These are phyloP conservation scores for Aphodius sticticus DNA, from an alignment of 2,888 invertebrate genomes.

Conservation along the genomic window DNA sequence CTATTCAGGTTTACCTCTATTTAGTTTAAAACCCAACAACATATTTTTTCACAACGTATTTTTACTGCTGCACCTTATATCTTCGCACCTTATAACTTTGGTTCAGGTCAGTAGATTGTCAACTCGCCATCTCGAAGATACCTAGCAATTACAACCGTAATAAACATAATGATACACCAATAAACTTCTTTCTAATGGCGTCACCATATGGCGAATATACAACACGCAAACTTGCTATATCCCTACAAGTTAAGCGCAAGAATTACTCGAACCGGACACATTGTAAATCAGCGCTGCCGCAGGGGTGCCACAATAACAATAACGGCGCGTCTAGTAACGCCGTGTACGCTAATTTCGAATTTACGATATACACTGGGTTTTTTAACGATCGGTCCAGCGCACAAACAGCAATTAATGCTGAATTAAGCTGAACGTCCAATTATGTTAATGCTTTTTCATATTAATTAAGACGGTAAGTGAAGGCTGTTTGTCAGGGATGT, in stretches of 20 bases:
- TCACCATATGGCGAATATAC: too few species aligned
- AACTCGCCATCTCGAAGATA: too few species aligned
- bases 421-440: background rate
- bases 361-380: background rate
- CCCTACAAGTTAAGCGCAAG: background rate
- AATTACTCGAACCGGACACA: background rate
- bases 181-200: too few species aligned
- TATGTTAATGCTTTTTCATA: background rate
- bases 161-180: too few species aligned
- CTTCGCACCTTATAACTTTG: too few species aligned
- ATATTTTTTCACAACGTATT: too few species aligned
- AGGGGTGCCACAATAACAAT: background rate
- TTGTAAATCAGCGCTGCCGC: background rate
- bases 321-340: background rate
- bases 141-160: too few species aligned
- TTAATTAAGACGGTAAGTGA: background rate
- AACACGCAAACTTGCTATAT: background rate
- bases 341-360: background rate
- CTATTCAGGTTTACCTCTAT: too few species aligned
- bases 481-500: constrained; percentile 4
- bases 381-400: background rate
- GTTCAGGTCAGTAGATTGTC: too few species aligned
- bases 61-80: too few species aligned
- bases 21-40: too few species aligned
- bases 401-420: background rate